Percentiles rank a stretch among this genome's conserved stretches.
Conservation (phyloP, 2,888 invertebrate species). For the Diachrysia chrysitis region DNA sequence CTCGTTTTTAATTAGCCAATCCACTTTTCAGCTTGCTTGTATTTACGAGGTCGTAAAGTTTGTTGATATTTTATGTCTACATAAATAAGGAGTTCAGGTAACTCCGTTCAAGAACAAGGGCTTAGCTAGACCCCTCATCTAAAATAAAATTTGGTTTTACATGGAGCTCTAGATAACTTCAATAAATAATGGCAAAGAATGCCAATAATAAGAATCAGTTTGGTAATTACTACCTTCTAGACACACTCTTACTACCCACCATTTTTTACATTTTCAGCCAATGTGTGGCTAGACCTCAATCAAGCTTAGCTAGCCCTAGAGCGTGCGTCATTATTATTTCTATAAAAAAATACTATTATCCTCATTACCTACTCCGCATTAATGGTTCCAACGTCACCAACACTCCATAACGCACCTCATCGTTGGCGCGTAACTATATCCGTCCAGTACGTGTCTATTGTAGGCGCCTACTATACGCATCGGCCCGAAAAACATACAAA, state of each 20-base stretch:
- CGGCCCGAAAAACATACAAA: conserved; percentile 31
- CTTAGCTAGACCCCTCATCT: not conserved
- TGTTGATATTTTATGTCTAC: conserved; percentile 12
- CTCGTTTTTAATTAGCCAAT: conserved; percentile 30
- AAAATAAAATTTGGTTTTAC: not conserved
- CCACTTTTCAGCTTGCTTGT: conserved; percentile 21
- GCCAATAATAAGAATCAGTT: not conserved
- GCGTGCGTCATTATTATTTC: conserved; percentile 25
- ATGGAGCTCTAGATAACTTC: not conserved
- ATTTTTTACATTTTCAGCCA: not conserved
- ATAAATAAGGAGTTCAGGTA: conserved; percentile 20
- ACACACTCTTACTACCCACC: not conserved
- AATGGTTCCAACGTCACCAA: conserved; percentile 52
- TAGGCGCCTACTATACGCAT: conserved; percentile 25
- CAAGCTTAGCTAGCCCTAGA: not conserved
- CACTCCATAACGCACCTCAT: conserved; percentile 44
- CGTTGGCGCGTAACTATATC: conserved; percentile 20
- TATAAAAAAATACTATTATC: conserved; percentile 23
- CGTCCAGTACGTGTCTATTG: conserved; percentile 13
- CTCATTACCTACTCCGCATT: conserved; percentile 37
- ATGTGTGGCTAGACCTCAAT: not conserved
- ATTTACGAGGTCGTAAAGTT: conserved; percentile 21
- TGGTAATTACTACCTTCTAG: not conserved
- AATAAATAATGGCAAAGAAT: no score
- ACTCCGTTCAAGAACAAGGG: conserved; percentile 13